A percentile compares a stretch with the other conserved stretches of the same genome.
These are phyloP conservation scores for Fragum fragum DNA, from an alignment of 2,888 invertebrate genomes.

Conservation along the genomic window DNA sequence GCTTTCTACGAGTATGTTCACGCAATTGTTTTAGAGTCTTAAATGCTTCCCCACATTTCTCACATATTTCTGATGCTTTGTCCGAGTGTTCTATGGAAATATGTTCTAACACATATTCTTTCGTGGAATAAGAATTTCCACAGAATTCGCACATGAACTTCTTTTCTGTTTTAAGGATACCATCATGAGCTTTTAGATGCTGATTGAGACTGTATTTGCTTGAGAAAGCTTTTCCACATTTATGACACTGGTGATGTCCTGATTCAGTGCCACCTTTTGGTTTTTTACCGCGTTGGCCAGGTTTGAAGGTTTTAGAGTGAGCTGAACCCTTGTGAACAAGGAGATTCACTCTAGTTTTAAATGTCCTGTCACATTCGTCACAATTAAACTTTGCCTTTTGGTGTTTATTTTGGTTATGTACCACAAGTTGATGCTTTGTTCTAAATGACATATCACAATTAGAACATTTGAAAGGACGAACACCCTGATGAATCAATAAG, in stretches of 20 bases:
- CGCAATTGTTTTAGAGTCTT: constrained; percentile 28
- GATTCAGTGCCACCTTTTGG: not conserved
- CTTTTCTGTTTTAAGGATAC: not conserved
- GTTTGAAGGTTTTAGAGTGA: constrained; percentile 33
- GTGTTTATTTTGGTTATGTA: constrained; percentile 38
- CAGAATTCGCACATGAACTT: constrained; percentile 46
- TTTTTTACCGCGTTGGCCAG: not conserved
- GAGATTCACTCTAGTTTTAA: constrained; percentile 28
- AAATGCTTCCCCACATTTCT: constrained; percentile 51
- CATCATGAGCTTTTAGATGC: constrained; percentile 39
- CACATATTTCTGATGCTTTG: constrained; percentile 40
- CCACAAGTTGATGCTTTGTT: constrained; percentile 40
- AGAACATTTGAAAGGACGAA: constrained; percentile 39
- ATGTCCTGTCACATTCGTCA: constrained; percentile 34
- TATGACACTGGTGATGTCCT: constrained; percentile 40
- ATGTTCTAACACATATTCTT: constrained; percentile 41
- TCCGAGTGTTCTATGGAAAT: constrained; percentile 30
- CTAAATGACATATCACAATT: constrained; percentile 41
- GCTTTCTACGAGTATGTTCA: constrained; percentile 31
- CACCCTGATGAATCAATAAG: constrained; percentile 35
- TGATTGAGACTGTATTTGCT: constrained; percentile 7
- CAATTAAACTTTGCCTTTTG: constrained; percentile 23
- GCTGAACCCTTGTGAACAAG: constrained; percentile 43
- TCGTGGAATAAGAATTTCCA: constrained; percentile 33
- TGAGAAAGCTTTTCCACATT: constrained; percentile 44